Evolutionary conservation across 2,113 vertebrate species (phyloP).

Genomic region (Euleptes europaea): DNA sequence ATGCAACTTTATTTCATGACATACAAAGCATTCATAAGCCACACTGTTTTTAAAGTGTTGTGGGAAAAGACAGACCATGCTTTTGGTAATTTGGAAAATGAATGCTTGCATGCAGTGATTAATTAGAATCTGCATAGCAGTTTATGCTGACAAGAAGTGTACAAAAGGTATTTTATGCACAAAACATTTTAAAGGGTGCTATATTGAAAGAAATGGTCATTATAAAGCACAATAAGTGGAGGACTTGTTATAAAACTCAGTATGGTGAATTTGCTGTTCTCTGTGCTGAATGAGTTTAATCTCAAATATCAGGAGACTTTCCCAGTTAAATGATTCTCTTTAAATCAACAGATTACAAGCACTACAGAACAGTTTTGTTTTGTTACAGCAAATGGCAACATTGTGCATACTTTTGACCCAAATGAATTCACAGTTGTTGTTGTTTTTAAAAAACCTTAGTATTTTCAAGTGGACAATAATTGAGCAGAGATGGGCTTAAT

Average conservation of each 20-base stretch:
- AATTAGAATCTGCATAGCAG: slow-evolving; percentile 23
- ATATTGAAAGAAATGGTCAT: slow-evolving; percentile 31
- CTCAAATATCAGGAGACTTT: slow-evolving; percentile 21
- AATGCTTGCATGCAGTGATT: slow-evolving; percentile 31
- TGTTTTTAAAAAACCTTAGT: background rate
- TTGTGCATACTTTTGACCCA: slow-evolving; percentile 3
- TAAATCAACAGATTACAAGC: slow-evolving; percentile 58
- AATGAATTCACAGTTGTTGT: slow-evolving; percentile 8
- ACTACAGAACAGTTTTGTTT: slow-evolving; percentile 24
- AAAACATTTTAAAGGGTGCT: slow-evolving; percentile 30
- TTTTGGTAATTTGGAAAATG: slow-evolving; percentile 38
- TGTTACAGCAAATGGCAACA: slow-evolving; percentile 21
- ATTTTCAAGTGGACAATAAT: slow-evolving; percentile 52
- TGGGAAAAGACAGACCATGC: slow-evolving; percentile 3
- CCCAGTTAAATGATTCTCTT: slow-evolving; percentile 31
- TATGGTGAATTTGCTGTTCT: slow-evolving; percentile 50
- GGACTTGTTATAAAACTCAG: slow-evolving; percentile 36
- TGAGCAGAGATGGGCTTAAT: slow-evolving; percentile 4
- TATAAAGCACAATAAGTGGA: slow-evolving; percentile 31
- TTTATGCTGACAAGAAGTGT: slow-evolving; percentile 35
- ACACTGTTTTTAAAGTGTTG: background rate
- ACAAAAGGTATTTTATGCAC: slow-evolving; percentile 33
- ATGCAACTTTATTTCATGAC: slow-evolving; percentile 20
- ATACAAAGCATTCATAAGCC: slow-evolving; percentile 9
- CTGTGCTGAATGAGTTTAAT: slow-evolving; percentile 41